phyloP scores from a whole-genome alignment of 2,113 vertebrate species.

The Myrmecobius fasciatus region DNA sequence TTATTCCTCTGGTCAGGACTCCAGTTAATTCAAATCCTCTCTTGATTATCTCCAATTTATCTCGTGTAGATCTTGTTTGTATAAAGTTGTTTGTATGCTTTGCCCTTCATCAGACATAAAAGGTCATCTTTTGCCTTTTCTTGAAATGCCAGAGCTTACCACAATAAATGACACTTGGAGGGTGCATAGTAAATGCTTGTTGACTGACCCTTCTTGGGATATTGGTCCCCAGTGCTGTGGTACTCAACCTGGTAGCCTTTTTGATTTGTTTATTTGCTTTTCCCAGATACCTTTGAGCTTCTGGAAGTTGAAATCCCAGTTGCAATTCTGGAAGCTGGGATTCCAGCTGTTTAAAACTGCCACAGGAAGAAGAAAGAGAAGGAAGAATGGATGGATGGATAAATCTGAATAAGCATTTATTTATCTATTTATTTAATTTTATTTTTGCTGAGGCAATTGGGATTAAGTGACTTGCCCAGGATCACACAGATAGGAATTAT shows the following conservation, averaged over 20 bases:
- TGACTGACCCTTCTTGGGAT: neutral
- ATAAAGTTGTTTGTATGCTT: neutral
- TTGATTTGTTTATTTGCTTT: neutral
- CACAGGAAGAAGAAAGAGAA: neutral
- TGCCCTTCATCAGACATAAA: neutral
- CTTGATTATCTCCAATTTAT: neutral
- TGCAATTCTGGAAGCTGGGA: neutral
- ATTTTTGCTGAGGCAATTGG: too few species aligned
- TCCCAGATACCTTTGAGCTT: neutral
- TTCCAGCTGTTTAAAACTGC: neutral
- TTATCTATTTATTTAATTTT: too few species aligned
- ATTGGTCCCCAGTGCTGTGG: neutral
- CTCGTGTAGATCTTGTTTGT: neutral
- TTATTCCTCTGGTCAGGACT: neutral
- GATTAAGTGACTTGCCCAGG: too few species aligned
- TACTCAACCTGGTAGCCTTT: neutral
- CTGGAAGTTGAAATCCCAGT: neutral
- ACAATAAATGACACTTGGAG: neutral
- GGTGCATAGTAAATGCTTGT: neutral
- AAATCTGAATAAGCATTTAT: too few species aligned
- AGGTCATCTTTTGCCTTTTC: neutral
- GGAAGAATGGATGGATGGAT: neutral
- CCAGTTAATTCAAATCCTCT: neutral
- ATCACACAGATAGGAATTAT: too few species aligned
- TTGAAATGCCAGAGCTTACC: neutral